Conservation (phyloP, 2,888 invertebrate species). For the Chrysolina oricalcia region DNA sequence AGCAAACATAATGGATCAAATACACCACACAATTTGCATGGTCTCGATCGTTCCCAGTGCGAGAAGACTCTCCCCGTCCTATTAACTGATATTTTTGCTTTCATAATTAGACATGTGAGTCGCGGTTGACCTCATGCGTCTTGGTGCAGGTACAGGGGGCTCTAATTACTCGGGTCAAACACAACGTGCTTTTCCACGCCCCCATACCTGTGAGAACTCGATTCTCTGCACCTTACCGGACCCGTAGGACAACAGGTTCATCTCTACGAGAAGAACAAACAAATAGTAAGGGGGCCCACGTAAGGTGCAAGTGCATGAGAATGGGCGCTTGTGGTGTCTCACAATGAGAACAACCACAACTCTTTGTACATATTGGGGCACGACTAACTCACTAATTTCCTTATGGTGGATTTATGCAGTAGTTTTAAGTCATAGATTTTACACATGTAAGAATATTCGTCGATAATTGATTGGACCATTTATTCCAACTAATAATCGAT, state of each 20-base stretch:
- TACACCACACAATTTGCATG: background rate
- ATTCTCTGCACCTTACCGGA: slow-evolving; percentile 63
- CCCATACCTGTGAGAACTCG: slow-evolving; percentile 65
- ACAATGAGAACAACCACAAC: no score
- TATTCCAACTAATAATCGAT: no score
- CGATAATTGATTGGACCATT: no score
- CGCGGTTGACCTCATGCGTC: slow-evolving; percentile 58
- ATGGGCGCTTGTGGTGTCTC: no score
- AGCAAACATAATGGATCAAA: background rate
- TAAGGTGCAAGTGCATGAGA: background rate
- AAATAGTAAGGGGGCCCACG: slow-evolving; percentile 26
- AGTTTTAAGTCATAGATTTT: no score
- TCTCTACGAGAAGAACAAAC: slow-evolving; percentile 19
- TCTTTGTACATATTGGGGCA: no score
- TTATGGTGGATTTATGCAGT: no score
- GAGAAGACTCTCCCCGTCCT: background rate
- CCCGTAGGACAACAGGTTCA: slow-evolving; percentile 49
- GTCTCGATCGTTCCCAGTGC: slow-evolving; percentile 14
- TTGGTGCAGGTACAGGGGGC: slow-evolving; percentile 60
- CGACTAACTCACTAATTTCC: no score
- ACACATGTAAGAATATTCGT: no score
- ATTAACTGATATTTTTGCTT: slow-evolving; percentile 42
- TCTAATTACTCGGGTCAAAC: slow-evolving; percentile 69
- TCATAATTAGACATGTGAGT: slow-evolving; percentile 54
- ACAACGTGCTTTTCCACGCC: slow-evolving; percentile 68